Base-by-base conservation (phyloP, 2,888 invertebrate genomes). In the Atherix ibis region DNA sequence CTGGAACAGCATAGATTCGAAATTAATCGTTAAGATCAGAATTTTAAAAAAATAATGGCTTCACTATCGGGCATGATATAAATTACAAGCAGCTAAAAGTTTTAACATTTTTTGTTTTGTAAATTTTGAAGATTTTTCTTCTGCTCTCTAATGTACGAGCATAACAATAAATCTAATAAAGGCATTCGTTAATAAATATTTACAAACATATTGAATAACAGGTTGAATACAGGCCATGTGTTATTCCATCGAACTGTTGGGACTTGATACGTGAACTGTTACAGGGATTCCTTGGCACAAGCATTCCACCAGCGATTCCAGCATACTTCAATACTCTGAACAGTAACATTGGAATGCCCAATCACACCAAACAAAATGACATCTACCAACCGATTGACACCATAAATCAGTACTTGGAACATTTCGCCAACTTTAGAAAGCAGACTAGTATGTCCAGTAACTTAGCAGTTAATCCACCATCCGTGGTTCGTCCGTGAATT, bases 151-250 rank as follows among this genome's bases (percentile, higher is more conserved):
- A n/a, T 8, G 22, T 22, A 22, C 22, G 22, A 22, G 22, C 10
- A 22, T 22, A 8, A 14, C 15, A 15, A 22, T n/a, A n/a, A n/a
- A n/a, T n/a, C n/a, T n/a, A n/a, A n/a, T n/a, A n/a, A n/a, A 12
- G 6, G 5, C 13, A 14, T 32, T 14, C 5, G 6, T 35, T 8
- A 17, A 6, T 22, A 22, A 22, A 22, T 10, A 10, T 10, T 22
- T 22, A 8, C 10, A 22, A 22, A 4, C 8, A 18, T 18, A 27
- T n/a, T n/a, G n/a, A n/a, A n/a, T 28, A 44, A 10, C 46, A 71
- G 81, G 79, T 89, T 12, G 94, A 94, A 59, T 94, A 94, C 55
- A 71, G 80, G 29, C 89, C 94, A 0, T 92, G 91, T 58, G 73
- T 84, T 1, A 77, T 91, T 45, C 81, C 89, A 0, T 76, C 74